Evolutionary conservation across 2,113 vertebrate genomes (phyloP).

Genomic region (Aviceda subcristata): DNA sequence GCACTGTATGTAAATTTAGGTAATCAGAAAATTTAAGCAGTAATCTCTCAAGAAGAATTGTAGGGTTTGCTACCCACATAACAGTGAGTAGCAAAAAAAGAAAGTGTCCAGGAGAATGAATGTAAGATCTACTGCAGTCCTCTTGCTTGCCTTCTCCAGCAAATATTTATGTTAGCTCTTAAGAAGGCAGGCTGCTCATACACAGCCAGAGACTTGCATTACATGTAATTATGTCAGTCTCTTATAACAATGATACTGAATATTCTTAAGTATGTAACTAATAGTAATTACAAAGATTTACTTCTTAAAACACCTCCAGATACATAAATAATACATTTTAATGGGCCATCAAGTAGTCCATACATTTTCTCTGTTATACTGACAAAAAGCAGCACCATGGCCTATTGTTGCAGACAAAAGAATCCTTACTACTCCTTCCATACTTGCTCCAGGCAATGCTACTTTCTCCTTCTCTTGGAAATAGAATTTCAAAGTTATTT

Average conservation of each 20-base stretch:
- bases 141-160: neutral
- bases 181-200: neutral
- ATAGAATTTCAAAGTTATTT: neutral
- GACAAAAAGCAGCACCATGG: neutral
- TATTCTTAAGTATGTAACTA: neutral
- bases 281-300: neutral
- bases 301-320: neutral
- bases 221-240: neutral
- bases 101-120: neutral
- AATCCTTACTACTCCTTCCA: neutral
- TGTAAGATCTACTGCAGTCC: neutral
- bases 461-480: neutral
- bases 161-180: slow-evolving; percentile 12
- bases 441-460: neutral
- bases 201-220: neutral
- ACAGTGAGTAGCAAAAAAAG: neutral
- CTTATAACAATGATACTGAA: neutral
- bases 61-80: neutral
- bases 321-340: neutral
- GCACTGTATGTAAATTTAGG: neutral
- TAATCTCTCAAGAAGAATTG: neutral
- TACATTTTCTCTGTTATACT: neutral
- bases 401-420: neutral
- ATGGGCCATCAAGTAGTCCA: neutral
- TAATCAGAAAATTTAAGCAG: neutral